Evolutionary conservation across 2,797 vertebrate species (phyloP).

Genomic region (Gadopsis marmoratus): DNA sequence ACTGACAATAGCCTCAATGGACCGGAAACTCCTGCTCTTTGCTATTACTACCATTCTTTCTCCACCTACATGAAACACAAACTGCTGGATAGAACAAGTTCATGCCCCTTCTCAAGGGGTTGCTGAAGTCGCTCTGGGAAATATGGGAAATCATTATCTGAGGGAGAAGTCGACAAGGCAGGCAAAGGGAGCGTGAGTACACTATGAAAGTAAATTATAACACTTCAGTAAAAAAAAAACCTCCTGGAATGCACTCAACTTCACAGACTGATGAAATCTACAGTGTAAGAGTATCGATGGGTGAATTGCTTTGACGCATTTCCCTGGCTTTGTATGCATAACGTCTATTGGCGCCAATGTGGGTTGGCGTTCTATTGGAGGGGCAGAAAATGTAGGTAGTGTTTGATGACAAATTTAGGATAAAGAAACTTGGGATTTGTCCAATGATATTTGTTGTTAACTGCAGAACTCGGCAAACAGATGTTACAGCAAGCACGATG

Average conservation of each 20-base stretch:
- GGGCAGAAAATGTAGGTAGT: too few species aligned
- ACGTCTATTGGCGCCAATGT: neutral
- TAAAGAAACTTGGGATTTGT: too few species aligned
- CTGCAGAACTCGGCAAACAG: too few species aligned
- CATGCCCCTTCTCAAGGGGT: conserved; percentile 57
- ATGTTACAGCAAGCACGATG: too few species aligned
- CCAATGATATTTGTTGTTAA: too few species aligned
- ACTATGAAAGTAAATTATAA: conserved; percentile 62
- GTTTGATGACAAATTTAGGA: too few species aligned
- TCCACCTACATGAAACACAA: conserved; percentile 64
- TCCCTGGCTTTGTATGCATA: conserved; percentile 16
- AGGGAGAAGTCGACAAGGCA: conserved; percentile 46
- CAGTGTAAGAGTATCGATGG: neutral
- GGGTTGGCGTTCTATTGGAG: too few species aligned
- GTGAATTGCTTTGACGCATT: conserved; percentile 21
- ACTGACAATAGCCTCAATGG: conserved; percentile 61
- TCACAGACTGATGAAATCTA: conserved; percentile 25
- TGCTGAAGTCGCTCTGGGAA: conserved; percentile 57
- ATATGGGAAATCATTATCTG: conserved; percentile 68
- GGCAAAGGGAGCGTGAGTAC: conserved; percentile 40
- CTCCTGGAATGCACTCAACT: conserved; percentile 36
- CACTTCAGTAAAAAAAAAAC: conserved; percentile 8
- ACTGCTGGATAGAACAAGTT: conserved; percentile 58
- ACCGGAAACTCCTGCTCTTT: conserved; percentile 61
- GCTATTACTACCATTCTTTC: conserved; percentile 57